Base-by-base conservation (phyloP, 2,113 vertebrate genomes). In the Pseudorectes ferrugineus region DNA sequence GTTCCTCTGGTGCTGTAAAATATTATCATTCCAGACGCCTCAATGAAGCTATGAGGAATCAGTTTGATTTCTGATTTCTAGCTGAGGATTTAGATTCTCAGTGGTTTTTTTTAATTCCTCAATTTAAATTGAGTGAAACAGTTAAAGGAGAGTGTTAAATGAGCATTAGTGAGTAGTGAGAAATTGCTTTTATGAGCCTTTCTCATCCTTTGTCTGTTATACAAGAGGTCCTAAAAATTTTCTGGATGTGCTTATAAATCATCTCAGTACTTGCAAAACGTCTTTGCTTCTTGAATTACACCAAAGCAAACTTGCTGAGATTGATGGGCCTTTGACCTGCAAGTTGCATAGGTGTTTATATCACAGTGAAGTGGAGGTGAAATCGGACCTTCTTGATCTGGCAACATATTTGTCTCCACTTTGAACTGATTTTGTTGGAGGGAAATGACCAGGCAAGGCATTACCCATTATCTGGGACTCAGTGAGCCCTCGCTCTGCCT, bases 201-300 rank as follows among this genome's bases (percentile, higher is more conserved):
- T 89, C 45, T 67, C 52, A 40, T 91, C 81, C 65, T 87, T 78
- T 75, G 45, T 88, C 83, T 68, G 38, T 71, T 59, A 45, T 63
- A 65, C 65, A 46, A 68, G 68, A 86, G 61, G 33, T 74, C 72
- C 68, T 40, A 76, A 79, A 85, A 71, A 33, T 48, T 80, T 84
- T 80, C 61, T 84, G 43, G 9, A 42, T 92, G 48, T 84, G 82
- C 45, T 89, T 84, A 72, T 88, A 91, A 91, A 89, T 92, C 52
- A 68, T 67, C 80, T 86, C 48, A 78, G 31, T 83, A 84, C 88
- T 95, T 92, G 86, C 65, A 74, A 93, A 92, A 84, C 59, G 43
- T 59, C 57, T 78, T 67, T 91, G 52, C 61, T 86, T 84, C 92
- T 96, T 93, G 91, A 92, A 68, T 95, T 95, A 91, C 72, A 46